Conservation (phyloP, 2,888 invertebrate genomes). For the Synergus itoensis region DNA sequence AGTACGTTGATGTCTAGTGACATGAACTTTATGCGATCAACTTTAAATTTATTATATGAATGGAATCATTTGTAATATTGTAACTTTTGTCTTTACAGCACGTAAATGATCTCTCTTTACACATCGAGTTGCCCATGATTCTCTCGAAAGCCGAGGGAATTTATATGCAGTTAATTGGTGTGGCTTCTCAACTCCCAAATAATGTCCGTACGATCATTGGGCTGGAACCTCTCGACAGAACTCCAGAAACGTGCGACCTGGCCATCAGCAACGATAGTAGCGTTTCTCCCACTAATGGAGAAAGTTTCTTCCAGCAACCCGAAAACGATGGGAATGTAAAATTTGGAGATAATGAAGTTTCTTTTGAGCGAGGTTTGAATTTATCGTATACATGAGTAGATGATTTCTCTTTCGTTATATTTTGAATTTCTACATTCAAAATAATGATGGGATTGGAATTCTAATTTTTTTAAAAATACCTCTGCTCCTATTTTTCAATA, state of each 20-base stretch:
- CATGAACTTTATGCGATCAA: no score
- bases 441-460: neutral
- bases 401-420: conserved; percentile 56
- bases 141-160: conserved; percentile 95
- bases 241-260: conserved; percentile 58
- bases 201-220: conserved; percentile 87
- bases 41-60: no score
- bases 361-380: conserved; percentile 73
- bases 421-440: neutral
- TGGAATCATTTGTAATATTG: neutral
- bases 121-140: conserved; percentile 90
- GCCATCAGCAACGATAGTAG: conserved; percentile 54
- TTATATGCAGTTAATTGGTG: conserved; percentile 89
- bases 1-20: conserved; percentile 78
- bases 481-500: neutral
- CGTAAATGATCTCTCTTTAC: conserved; percentile 95
- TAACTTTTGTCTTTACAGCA: conserved; percentile 83
- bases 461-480: neutral
- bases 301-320: conserved; percentile 72
- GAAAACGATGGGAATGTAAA: conserved; percentile 66
- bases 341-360: conserved; percentile 71
- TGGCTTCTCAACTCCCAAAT: conserved; percentile 85
- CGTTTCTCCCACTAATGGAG: conserved; percentile 70
- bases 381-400: conserved; percentile 72
- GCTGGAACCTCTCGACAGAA: conserved; percentile 78